A percentile compares a stretch with the other conserved stretches of the same genome.
Evolutionary conservation across 2,888 invertebrate genomes (phyloP).

Genomic region (Xiphydria camelus): DNA sequence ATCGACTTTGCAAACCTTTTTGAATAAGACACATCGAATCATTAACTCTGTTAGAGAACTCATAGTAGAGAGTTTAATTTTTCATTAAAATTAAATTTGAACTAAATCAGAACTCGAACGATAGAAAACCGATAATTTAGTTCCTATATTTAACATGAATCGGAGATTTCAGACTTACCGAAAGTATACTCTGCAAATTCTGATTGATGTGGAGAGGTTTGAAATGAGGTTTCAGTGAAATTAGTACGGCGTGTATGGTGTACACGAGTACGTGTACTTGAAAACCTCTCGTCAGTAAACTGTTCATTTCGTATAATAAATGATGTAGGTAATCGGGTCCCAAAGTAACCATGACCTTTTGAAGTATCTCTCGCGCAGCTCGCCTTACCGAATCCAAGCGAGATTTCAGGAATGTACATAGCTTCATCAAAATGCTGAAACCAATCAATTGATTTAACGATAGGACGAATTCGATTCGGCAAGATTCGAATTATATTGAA

Average conservation of each 20-base stretch:
- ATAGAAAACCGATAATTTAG: no score
- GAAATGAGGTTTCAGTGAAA: constrained; percentile 71
- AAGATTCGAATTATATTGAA: not conserved
- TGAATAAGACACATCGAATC: no score
- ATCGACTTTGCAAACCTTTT: constrained; percentile 79
- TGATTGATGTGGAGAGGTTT: constrained; percentile 78
- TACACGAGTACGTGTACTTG: constrained; percentile 92
- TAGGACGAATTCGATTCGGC: constrained; percentile 3
- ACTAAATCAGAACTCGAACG: constrained; percentile 2
- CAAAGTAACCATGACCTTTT: constrained; percentile 83
- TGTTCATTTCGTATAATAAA: constrained; percentile 78
- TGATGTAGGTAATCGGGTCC: constrained; percentile 80
- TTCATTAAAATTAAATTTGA: constrained; percentile 1
- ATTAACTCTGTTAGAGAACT: no score
- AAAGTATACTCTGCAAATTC: constrained; percentile 75
- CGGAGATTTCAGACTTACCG: constrained; percentile 60
- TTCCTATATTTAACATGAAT: no score
- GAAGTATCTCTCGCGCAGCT: constrained; percentile 86
- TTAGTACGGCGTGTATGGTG: constrained; percentile 83
- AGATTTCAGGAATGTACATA: constrained; percentile 89
- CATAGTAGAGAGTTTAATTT: no score
- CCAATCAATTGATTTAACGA: constrained; percentile 23
- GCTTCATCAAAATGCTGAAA: constrained; percentile 79
- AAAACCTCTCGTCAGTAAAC: constrained; percentile 83
- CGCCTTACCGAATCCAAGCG: constrained; percentile 84